phyloP scores from a whole-genome alignment of 2,888 invertebrate genomes.

The Lithophane semibrunnea region DNA sequence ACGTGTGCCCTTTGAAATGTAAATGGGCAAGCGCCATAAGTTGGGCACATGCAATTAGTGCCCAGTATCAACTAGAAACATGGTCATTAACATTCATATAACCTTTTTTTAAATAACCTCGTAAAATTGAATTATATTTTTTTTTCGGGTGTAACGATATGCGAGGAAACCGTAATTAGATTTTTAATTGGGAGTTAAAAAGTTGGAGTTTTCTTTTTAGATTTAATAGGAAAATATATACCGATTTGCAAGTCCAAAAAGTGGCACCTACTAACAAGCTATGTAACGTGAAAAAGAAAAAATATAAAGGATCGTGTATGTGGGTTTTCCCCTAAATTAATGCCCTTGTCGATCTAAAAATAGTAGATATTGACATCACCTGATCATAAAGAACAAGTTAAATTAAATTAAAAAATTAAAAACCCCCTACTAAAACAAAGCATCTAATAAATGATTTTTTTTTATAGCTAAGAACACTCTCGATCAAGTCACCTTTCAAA shows the following conservation, averaged over 20 bases:
- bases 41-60: conserved; percentile 61
- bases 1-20: conserved; percentile 62
- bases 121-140: conserved; percentile 46
- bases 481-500: no score
- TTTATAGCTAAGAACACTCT: no score
- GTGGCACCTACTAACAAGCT: not conserved
- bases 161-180: conserved; percentile 31
- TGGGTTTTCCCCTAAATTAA: conserved; percentile 8
- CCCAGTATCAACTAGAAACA: conserved; percentile 44
- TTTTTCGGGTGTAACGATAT: conserved; percentile 17
- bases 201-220: not conserved
- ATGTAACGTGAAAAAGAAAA: not conserved
- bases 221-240: not conserved
- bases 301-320: not conserved
- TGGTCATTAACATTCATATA: conserved; percentile 59
- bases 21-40: conserved; percentile 53
- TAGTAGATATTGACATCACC: not conserved
- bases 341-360: conserved; percentile 6
- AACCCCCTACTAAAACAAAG: no score
- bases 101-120: conserved; percentile 44
- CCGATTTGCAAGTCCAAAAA: not conserved
- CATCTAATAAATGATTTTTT: no score
- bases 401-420: no score
- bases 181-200: conserved; percentile 35
- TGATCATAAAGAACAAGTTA: no score